phyloP scores from a whole-genome alignment of 2,888 invertebrate genomes.

The Lacanobia wlatinum region DNA sequence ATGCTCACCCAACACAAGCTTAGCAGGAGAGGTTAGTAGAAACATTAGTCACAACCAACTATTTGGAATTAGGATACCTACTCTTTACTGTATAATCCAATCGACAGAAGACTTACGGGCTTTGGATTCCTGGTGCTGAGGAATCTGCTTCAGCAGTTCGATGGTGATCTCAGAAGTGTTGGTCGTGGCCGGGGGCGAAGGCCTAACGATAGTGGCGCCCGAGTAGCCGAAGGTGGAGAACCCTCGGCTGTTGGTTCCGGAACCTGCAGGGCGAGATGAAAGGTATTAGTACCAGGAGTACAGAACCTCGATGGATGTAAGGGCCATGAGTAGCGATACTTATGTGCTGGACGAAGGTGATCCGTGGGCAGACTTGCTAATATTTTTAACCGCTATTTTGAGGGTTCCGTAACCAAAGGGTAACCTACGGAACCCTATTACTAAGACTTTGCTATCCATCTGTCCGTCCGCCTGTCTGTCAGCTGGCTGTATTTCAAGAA shows the following conservation, averaged over 20 bases:
- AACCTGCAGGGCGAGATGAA: conserved; percentile 67
- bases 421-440: no score
- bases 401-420: no score
- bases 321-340: neutral
- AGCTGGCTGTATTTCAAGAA: no score
- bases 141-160: conserved; percentile 81
- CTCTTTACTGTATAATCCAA: conserved; percentile 36
- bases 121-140: conserved; percentile 77
- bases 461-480: no score
- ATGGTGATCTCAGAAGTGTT: conserved; percentile 86
- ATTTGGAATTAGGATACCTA: conserved; percentile 34
- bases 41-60: conserved; percentile 22
- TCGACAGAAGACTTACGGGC: conserved; percentile 73
- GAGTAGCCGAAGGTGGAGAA: conserved; percentile 89
- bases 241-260: conserved; percentile 83
- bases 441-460: no score
- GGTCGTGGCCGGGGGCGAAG: conserved; percentile 81
- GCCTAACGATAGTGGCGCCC: conserved; percentile 83
- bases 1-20: no score
- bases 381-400: no score
- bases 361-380: no score
- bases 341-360: neutral
- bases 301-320: neutral
- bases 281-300: conserved; percentile 10
- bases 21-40: conserved; percentile 1